These are phyloP conservation scores for Phaonia tiefii DNA, from an alignment of 2,888 invertebrate genomes.

Conservation along the genomic window DNA sequence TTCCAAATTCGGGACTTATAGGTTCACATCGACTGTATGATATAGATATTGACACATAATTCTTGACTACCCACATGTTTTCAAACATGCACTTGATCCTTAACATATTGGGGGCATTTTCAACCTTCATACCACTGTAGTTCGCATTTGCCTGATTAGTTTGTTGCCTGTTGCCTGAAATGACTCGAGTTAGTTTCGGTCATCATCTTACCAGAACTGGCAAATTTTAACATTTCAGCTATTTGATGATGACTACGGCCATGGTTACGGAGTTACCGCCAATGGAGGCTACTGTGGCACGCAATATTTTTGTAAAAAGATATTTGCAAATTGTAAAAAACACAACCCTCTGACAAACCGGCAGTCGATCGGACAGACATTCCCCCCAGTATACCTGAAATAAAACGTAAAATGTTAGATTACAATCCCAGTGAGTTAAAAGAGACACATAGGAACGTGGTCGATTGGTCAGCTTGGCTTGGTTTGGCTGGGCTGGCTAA, in stretches of 20 bases:
- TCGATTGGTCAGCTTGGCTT: background rate
- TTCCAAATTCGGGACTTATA: no score
- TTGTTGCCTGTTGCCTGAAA: constrained; percentile 29
- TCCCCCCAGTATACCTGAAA: no score
- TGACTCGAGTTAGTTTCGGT: constrained; percentile 35
- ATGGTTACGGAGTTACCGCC: constrained; percentile 53
- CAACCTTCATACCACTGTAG: constrained; percentile 16
- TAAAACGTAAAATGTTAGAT: constrained; percentile 31
- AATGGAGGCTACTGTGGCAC: constrained; percentile 64
- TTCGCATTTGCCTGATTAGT: constrained; percentile 6
- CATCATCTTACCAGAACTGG: constrained; percentile 13
- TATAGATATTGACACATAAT: no score
- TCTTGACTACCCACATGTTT: no score
- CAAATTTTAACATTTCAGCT: constrained; percentile 16
- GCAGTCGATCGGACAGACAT: constrained; percentile 9
- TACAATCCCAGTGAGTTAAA: constrained; percentile 20
- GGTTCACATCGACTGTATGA: no score
- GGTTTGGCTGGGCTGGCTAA: background rate
- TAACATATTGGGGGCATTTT: no score
- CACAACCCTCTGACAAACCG: constrained; percentile 25
- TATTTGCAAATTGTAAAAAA: constrained; percentile 41
- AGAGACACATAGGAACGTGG: constrained; percentile 1
- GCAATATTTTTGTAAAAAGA: constrained; percentile 57
- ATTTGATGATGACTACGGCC: constrained; percentile 52
- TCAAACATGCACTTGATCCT: no score